Evolutionary conservation across 2,797 vertebrate species (phyloP).

Genomic region (Pseudopleuronectes americanus): DNA sequence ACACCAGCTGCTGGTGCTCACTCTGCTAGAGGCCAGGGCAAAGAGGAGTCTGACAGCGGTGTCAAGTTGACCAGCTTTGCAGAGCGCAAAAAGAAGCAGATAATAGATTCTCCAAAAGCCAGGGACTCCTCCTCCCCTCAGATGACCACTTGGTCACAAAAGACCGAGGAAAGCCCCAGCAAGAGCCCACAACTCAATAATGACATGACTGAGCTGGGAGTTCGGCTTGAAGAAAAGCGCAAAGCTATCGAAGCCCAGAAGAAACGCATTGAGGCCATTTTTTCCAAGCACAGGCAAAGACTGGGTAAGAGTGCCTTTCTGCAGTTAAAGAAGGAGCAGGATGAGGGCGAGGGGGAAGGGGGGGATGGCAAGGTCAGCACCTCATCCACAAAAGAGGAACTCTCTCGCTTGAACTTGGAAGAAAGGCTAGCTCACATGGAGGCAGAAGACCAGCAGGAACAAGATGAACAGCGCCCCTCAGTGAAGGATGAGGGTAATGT

Average conservation of each 20-base stretch:
- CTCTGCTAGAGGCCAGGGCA: constrained; percentile 57
- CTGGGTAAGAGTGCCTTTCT: constrained; percentile 92
- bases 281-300: constrained; percentile 92
- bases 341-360: constrained; percentile 49
- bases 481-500: constrained; percentile 57
- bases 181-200: constrained; percentile 87
- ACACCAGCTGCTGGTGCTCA: constrained; percentile 69
- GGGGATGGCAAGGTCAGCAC: constrained; percentile 54
- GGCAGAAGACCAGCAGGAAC: constrained; percentile 72
- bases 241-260: constrained; percentile 95
- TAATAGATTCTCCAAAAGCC: constrained; percentile 73
- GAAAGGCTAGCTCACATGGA: constrained; percentile 82
- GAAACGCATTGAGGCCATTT: constrained; percentile 94
- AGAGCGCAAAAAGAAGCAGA: constrained; percentile 89
- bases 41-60: constrained; percentile 81
- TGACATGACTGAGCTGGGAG: constrained; percentile 91
- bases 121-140: constrained; percentile 49
- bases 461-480: constrained; percentile 47
- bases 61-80: constrained; percentile 94
- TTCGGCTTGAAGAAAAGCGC: constrained; percentile 91
- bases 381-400: constrained; percentile 77
- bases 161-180: constrained; percentile 80
- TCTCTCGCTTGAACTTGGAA: constrained; percentile 75
- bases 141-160: constrained; percentile 78
- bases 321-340: constrained; percentile 89